Evolutionary conservation across 2,113 vertebrate species (phyloP), one percentile per base, ranked within the genome.

Genomic region (Lagopus muta): DNA sequence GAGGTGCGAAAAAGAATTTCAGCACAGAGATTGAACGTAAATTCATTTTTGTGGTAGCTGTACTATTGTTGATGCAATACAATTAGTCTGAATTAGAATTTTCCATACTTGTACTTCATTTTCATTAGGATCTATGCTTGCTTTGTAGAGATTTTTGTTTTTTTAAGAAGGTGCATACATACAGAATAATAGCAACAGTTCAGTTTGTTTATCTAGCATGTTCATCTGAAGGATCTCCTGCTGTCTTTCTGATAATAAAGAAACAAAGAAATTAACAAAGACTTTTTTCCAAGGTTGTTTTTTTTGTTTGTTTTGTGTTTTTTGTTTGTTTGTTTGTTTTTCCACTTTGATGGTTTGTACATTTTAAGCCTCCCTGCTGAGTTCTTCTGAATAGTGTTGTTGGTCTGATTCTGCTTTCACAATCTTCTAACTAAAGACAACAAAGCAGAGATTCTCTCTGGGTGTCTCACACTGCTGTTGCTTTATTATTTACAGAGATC

Each of bases 91-190:
- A 89, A 82, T 89, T 72, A 52, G 22, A 91, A 61, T 72, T 85
- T 89, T 87, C 43, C 32, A 6, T 61, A 47, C 6, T 76, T 62
- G 25, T 34, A 50, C 40, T 85, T 91, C 72, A 66, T 72, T 95
- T 91, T 87, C 62, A 76, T 78, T 89, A 81, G 28, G 40, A 75
- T 57, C 89, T 87, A 69, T 43, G 17, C 55, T 92, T 95, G 42
- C 32, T 89, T 52, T 93, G 21, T 25, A 74, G 50, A 74, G 12
- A 22, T 22, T 48, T 48, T 22, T 22, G 4, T 47, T 64, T 6
- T 6, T 73, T 92, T 77, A 77, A 90, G 67, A 70, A 88, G n/a
- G n/a, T 90, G n/a, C 7, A 48, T 32, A 57, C 0, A 0, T 82
- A 86, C 30, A n/a, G 45, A 93, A 73, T 25, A 13, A 86, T 93